Evolutionary conservation across 2,888 invertebrate species (phyloP).

Genomic region (Aproaerema taeniolella): DNA sequence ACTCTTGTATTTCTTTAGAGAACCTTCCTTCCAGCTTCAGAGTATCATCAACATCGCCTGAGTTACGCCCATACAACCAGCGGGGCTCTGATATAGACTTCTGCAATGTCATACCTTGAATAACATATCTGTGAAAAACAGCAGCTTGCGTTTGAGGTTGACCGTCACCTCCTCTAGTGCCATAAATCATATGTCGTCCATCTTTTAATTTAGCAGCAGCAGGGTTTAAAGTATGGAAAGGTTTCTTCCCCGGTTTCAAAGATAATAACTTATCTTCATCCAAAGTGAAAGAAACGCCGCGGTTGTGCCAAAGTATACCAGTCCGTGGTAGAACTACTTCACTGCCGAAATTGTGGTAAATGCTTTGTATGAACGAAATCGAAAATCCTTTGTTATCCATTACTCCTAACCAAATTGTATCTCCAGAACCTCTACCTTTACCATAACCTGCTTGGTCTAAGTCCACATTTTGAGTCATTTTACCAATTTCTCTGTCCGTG

Average conservation of each 20-base stretch:
- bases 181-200: constrained; percentile 58
- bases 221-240: constrained; percentile 58
- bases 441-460: constrained; percentile 12
- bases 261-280: constrained; percentile 39
- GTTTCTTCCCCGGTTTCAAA: constrained; percentile 60
- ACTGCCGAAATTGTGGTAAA: constrained; percentile 55
- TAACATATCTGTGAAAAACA: constrained; percentile 61
- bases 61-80: constrained; percentile 50
- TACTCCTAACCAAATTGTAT: constrained; percentile 64
- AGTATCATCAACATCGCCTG: constrained; percentile 29
- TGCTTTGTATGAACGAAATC: constrained; percentile 64
- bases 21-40: constrained; percentile 54
- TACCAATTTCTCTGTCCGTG: constrained; percentile 32
- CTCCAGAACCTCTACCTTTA: constrained; percentile 49
- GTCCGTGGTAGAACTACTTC: constrained; percentile 55
- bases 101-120: constrained; percentile 51
- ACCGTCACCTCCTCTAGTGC: constrained; percentile 63
- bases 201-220: constrained; percentile 57
- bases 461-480: constrained; percentile 45
- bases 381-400: constrained; percentile 65
- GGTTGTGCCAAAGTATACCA: constrained; percentile 63
- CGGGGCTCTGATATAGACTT: constrained; percentile 46
- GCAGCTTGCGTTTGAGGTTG: constrained; percentile 64
- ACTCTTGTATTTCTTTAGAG: constrained; percentile 38
- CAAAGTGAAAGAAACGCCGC: constrained; percentile 49